Percentiles rank a stretch among this genome's conserved stretches.
Conservation (phyloP, 2,113 vertebrate species). For the Bostrychus sinensis region DNA sequence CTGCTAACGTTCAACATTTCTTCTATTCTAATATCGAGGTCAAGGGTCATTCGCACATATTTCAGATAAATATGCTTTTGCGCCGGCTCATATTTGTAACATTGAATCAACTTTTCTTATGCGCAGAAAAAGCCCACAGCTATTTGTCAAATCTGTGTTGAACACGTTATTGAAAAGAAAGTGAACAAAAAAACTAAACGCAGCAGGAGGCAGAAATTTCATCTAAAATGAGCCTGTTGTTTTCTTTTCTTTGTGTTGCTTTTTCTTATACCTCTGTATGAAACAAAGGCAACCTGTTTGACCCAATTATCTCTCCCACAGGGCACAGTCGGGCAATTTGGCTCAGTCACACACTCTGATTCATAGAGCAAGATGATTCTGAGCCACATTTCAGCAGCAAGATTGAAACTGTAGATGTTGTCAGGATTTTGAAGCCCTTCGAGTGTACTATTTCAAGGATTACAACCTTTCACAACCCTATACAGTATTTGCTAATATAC, state of each 20-base stretch:
- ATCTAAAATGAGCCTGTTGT: conserved; percentile 57
- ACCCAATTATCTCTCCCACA: conserved; percentile 73
- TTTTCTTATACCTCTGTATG: conserved; percentile 40
- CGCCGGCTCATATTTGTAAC: conserved; percentile 16
- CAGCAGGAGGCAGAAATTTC: conserved; percentile 41
- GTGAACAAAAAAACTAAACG: conserved; percentile 25
- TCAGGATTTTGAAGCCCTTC: conserved; percentile 39
- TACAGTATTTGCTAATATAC: too few species aligned
- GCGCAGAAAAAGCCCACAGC: conserved; percentile 3
- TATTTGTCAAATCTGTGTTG: conserved; percentile 9
- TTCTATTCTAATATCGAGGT: too few species aligned
- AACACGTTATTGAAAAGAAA: conserved; percentile 24
- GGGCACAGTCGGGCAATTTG: conserved; percentile 65
- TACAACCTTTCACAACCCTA: too few species aligned
- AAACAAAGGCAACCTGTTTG: conserved; percentile 63
- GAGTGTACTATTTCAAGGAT: too few species aligned
- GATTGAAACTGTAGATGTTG: conserved; percentile 42
- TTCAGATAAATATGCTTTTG: too few species aligned
- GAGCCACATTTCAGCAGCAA: conserved; percentile 55
- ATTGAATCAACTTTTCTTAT: neutral
- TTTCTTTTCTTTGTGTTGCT: conserved; percentile 39
- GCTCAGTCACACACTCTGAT: conserved; percentile 58
- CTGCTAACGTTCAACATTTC: too few species aligned
- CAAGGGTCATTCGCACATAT: too few species aligned
- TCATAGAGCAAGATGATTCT: too few species aligned